Conservation (phyloP, 2,113 vertebrate species). For the Ceuthmochares aereus region DNA sequence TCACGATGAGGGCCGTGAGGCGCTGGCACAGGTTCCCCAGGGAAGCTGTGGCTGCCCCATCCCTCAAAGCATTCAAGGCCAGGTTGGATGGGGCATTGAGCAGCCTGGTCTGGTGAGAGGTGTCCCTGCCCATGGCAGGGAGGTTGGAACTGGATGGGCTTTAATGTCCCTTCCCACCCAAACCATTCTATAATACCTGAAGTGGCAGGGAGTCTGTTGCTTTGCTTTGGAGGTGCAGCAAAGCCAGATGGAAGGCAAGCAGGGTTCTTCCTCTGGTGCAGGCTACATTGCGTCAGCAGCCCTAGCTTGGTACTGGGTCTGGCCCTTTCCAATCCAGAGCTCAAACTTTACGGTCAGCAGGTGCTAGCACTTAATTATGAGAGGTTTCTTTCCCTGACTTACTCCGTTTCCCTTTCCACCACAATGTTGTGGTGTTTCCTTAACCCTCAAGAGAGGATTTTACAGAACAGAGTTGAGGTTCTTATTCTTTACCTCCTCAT, state of each 20-base stretch:
- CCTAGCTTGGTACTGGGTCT: background rate
- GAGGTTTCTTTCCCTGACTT: background rate
- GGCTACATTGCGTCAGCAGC: fast-evolving
- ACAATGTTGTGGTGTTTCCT: background rate
- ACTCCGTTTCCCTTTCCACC: background rate
- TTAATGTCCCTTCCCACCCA: no score
- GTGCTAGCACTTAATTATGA: background rate
- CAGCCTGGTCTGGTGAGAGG: no score
- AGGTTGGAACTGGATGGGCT: no score
- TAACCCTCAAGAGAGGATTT: background rate
- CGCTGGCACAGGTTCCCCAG: no score
- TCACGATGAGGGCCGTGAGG: no score
- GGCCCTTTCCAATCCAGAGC: background rate
- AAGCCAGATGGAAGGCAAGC: background rate
- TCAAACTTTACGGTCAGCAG: background rate
- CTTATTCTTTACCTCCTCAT: background rate
- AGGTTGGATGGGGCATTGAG: no score
- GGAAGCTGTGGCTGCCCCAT: no score
- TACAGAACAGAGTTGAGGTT: background rate
- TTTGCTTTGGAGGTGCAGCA: background rate
- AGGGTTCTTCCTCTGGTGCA: no score
- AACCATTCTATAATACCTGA: no score
- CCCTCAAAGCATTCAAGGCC: no score
- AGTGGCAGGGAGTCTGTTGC: background rate
- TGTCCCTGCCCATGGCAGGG: no score